Percentiles rank a stretch among this genome's conserved stretches.
phyloP scores from a whole-genome alignment of 2,888 invertebrate genomes.

The Pandemis cinnamomeana region DNA sequence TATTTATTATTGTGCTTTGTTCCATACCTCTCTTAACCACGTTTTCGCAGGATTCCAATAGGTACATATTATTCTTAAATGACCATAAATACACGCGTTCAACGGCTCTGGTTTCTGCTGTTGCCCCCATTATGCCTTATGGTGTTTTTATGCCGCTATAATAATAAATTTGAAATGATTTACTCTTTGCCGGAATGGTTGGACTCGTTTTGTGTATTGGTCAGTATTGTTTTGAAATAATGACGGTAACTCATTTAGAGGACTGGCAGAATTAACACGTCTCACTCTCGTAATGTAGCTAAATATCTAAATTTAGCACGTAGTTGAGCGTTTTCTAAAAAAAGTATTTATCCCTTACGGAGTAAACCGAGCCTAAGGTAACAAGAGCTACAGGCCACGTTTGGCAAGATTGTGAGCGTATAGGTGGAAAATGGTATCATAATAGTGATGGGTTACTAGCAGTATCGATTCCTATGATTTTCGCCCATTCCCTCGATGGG shows the following conservation, averaged over 20 bases:
- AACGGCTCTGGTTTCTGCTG: conserved; percentile 6
- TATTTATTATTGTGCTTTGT: conserved; percentile 27
- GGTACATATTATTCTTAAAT: conserved; percentile 20
- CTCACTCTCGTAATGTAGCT: background rate
- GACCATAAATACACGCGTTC: conserved; percentile 12
- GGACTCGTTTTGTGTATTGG: background rate
- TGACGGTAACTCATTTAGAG: background rate
- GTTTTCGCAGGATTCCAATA: conserved; percentile 12
- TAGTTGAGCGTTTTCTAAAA: too few species aligned
- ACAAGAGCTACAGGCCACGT: too few species aligned
- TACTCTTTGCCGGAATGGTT: conserved; percentile 5
- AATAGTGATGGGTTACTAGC: too few species aligned
- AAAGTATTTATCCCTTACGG: too few species aligned
- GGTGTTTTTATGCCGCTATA: conserved; percentile 16
- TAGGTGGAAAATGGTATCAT: too few species aligned
- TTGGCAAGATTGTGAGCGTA: too few species aligned
- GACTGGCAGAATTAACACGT: background rate
- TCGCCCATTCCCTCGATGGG: too few species aligned
- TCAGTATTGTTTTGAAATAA: background rate
- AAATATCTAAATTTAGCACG: too few species aligned
- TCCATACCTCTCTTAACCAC: conserved; percentile 21
- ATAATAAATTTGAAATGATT: conserved; percentile 26
- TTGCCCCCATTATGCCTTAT: conserved; percentile 20
- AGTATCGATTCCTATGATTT: too few species aligned
- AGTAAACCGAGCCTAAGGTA: too few species aligned